These are phyloP conservation scores for Crotalus helleri DNA, from an alignment of 2,113 vertebrate species.

Conservation along the genomic window DNA sequence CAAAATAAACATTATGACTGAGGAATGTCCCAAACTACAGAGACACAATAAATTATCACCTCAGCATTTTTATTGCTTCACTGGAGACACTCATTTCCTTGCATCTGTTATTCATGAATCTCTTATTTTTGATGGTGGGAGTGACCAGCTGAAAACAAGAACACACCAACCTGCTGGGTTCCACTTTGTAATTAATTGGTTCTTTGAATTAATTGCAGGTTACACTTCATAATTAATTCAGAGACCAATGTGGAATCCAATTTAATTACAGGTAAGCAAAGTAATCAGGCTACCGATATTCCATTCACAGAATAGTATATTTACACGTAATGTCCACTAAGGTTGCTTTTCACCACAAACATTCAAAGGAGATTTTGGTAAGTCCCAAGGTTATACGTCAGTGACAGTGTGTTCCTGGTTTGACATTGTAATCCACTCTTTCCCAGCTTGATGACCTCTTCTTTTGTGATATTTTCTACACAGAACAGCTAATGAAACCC, in stretches of 20 bases:
- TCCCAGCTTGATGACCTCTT: neutral
- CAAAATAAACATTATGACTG: neutral
- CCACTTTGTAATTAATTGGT: slow-evolving; percentile 5
- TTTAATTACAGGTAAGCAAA: neutral
- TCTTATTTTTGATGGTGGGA: neutral
- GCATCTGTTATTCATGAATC: neutral
- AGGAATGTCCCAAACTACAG: neutral
- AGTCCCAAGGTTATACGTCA: neutral
- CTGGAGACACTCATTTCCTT: neutral
- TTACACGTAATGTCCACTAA: neutral
- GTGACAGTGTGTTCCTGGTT: neutral
- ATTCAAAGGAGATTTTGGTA: neutral
- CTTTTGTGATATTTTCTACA: neutral
- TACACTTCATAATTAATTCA: slow-evolving; percentile 5
- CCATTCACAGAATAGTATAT: neutral
- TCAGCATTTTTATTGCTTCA: neutral
- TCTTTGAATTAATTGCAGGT: slow-evolving; percentile 6
- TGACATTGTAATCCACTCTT: neutral
- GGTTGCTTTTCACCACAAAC: neutral
- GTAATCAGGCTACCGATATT: neutral
- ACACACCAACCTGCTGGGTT: neutral
- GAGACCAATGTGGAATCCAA: neutral
- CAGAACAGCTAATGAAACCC: neutral
- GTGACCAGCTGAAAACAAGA: neutral
- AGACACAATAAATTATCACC: neutral